These are phyloP conservation scores for Lanius collurio DNA, from an alignment of 2,113 vertebrate genomes.

Conservation along the genomic window DNA sequence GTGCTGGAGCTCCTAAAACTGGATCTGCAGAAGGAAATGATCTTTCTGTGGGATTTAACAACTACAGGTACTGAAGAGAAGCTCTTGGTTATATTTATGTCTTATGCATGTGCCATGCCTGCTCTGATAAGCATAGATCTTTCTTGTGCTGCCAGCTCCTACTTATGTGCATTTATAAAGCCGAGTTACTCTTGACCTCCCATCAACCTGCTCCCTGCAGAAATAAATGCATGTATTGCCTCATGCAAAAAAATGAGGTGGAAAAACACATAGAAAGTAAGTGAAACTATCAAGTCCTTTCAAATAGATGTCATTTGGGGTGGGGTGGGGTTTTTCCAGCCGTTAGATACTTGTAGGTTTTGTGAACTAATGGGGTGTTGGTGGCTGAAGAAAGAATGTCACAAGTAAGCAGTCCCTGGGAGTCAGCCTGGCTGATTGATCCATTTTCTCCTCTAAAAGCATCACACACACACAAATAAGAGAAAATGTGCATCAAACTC, in stretches of 20 bases:
- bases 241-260: background rate
- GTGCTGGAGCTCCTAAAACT: background rate
- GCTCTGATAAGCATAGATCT: background rate
- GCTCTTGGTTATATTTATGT: background rate
- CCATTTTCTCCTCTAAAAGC: conserved; percentile 12
- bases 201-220: background rate
- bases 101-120: background rate
- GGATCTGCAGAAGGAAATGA: background rate
- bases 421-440: conserved; percentile 18
- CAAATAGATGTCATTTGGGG: background rate
- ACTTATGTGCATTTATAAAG: background rate
- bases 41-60: background rate
- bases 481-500: conserved; percentile 54
- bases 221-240: background rate
- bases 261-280: background rate
- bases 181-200: background rate
- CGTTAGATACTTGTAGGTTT: background rate
- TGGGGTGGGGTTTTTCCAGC: background rate
- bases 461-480: conserved; percentile 56
- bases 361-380: background rate
- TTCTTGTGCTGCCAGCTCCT: background rate
- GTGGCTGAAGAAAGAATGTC: background rate
- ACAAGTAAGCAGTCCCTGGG: background rate
- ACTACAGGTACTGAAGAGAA: background rate
- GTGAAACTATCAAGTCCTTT: background rate